Evolutionary conservation across 1,140 invertebrate species (phyloP).

Genomic region (Cotesia typhae): DNA sequence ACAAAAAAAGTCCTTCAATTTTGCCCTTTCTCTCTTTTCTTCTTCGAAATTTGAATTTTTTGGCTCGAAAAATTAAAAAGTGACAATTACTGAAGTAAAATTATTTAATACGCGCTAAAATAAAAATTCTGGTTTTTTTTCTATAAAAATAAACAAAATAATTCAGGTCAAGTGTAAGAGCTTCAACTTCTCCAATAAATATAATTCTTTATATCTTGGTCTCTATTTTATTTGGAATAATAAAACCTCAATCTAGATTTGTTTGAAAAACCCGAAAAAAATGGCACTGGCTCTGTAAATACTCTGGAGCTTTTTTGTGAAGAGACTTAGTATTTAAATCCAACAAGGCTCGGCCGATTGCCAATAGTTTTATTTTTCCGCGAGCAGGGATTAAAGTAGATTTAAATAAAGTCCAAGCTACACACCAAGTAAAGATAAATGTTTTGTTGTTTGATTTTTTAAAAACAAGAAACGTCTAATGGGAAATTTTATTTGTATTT

Average conservation of each 20-base stretch:
- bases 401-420: background rate
- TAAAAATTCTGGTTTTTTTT: too few relatives aligned
- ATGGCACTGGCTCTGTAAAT: background rate
- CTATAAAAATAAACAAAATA: too few relatives aligned
- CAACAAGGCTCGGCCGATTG: constrained; percentile 14
- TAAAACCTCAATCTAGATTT: too few relatives aligned
- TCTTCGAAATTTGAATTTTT: background rate
- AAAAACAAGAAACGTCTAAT: background rate
- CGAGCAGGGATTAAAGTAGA: background rate
- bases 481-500: background rate
- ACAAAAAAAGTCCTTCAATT: too few relatives aligned
- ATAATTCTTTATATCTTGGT: too few relatives aligned
- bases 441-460: background rate
- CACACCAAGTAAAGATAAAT: background rate
- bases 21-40: too few relatives aligned
- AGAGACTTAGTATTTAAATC: background rate
- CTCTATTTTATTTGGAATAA: too few relatives aligned
- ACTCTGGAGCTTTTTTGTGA: background rate
- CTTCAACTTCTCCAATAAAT: too few relatives aligned
- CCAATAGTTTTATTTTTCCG: background rate
- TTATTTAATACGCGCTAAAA: too few relatives aligned
- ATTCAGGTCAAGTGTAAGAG: background rate
- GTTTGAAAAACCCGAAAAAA: too few relatives aligned
- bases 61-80: too few relatives aligned
- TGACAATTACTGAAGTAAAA: too few relatives aligned